Base-by-base conservation (phyloP, 2,888 invertebrate genomes). In the Polyommatus icarus region DNA sequence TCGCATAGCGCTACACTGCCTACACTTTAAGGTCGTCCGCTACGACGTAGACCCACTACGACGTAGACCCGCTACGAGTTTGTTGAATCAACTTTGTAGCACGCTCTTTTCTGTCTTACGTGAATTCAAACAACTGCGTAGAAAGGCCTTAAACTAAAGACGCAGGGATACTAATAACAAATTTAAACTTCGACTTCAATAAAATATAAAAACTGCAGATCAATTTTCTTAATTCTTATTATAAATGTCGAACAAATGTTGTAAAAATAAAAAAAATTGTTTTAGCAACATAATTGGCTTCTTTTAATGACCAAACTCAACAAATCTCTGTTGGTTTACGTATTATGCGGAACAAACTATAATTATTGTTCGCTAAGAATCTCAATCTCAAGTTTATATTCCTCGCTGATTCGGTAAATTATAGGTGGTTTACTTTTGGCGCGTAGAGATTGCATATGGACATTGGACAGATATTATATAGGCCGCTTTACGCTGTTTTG, bases 11-110 rank as follows among this genome's bases (percentile, higher is more conserved):
- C 29, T 67, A 67, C 67, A 67, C 29, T 29, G 15, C 29, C 29
- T 67, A 67, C 67, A 67, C 29, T 29, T 29, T 67, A 67, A 32
- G 67, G 67, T 67, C 67, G 29, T 67, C 67, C 67, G 67, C 67
- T 67, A 67, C 67, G 67, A 67, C 67, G 67, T 32, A 59, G n/a
- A 59, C 57, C 57, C 57, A 7, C 57, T 59, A 59, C 20, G 57
- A 7, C 57, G 57, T 59, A 67, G 67, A 67, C 67, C 67, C 67
- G 15, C 67, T 67, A 67, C 67, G 67, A 67, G 67, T 67, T 29
- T 67, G 32, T 67, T 67, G 29, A 67, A 67, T 67, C 29, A 67
- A 32, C 67, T 29, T 67, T 7, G 67, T 67, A 67, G 67, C 67
- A 1, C 32, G 67, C 24, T 67, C 24, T 67, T 67, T 67, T 67